Base-by-base conservation (phyloP, 2,888 invertebrate genomes). In the Anoplius nigerrimus region DNA sequence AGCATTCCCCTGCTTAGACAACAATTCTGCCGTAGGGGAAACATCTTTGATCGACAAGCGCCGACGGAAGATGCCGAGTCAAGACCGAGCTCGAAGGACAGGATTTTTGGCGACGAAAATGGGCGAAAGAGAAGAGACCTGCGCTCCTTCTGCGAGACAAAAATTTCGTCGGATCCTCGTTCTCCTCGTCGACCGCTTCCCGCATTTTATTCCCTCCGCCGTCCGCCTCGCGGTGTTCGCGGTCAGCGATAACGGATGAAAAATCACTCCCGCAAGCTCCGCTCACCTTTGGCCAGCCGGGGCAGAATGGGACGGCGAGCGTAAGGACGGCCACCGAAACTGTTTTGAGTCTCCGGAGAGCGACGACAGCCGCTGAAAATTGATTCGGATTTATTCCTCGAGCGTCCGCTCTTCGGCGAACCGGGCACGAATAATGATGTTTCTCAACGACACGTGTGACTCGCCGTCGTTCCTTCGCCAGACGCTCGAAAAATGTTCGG, bases 351-450 rank as follows among this genome's bases (percentile, higher is more conserved):
- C 59, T 24, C 51, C 2, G 2, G 55, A 22, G 24, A 16, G 15
- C 11, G 55, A n/a, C 24, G 16, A 13, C 18, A 34, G 66, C 48
- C 56, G 42, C 34, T 51, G 65, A 72, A 78, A 76, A 72, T 72
- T 78, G 70, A 75, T 76, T 70, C 59, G 69, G 66, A 70, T 72
- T 75, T 69, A 78, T 76, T 66, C 63, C 54, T 16, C 66, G 74
- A 66, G 24, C 69, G 64, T 71, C 54, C 18, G 51, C 42, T 21
- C 4, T 3, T 51, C 56, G 56, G 54, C 24, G 3, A 6, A 2
- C 24, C 3, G 24, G 3, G 6, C 6, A 24, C 24, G 24, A 24
- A 24, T 24, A 24, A 24, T 11, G 34, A 34, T 11, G 34, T 11
- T 34, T 34, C 34, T 1, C 34, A 6, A 6, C 6, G 34, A 34